Conservation (phyloP, 2,113 vertebrate genomes). For the Anoplopoma fimbria region DNA sequence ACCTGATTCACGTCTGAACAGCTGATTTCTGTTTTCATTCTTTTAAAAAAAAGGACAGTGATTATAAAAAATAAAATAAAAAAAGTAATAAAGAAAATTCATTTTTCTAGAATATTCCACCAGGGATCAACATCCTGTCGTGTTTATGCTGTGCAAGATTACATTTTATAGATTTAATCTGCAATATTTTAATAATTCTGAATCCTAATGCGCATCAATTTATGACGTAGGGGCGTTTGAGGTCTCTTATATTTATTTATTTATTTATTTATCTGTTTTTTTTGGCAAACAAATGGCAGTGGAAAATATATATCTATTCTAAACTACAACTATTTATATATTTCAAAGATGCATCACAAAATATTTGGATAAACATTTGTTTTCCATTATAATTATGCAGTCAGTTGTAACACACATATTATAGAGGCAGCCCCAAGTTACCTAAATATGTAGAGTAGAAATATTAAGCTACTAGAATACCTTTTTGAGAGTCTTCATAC, state of each 20-base stretch:
- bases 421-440: too few species aligned
- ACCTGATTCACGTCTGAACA: slow-evolving; percentile 27
- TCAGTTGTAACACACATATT: background rate
- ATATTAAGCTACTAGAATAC: background rate
- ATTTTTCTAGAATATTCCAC: background rate
- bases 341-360: background rate
- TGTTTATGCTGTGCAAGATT: background rate
- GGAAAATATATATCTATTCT: background rate
- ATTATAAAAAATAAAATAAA: background rate
- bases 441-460: background rate
- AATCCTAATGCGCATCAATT: background rate
- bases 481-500: background rate
- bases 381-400: background rate
- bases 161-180: background rate
- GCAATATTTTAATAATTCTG: background rate
- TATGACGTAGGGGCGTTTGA: background rate
- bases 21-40: slow-evolving; percentile 24
- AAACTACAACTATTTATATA: background rate
- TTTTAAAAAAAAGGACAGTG: background rate
- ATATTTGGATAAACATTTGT: background rate
- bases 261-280: background rate
- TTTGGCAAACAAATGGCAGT: background rate
- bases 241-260: background rate
- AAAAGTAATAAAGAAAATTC: background rate
- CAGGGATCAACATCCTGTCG: background rate